These are phyloP conservation scores for Raja brachyura DNA, from an alignment of 2,113 vertebrate genomes.

Conservation along the genomic window DNA sequence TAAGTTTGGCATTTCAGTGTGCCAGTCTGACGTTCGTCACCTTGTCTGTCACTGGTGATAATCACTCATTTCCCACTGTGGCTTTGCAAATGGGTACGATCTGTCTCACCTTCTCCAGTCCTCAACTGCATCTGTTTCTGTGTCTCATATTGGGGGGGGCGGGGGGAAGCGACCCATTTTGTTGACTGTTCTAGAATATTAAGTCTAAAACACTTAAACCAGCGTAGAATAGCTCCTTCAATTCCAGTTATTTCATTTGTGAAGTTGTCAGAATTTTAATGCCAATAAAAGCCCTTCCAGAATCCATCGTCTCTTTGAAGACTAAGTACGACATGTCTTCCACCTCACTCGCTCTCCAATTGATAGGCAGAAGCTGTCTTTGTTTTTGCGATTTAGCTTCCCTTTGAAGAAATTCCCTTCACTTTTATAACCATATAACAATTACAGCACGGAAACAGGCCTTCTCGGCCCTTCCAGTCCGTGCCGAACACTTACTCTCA, in stretches of 20 bases:
- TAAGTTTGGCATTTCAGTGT: slow-evolving; percentile 71
- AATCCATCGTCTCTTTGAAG: not conserved
- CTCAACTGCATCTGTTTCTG: slow-evolving; percentile 27
- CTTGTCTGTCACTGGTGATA: slow-evolving; percentile 28
- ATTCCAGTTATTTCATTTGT: not conserved
- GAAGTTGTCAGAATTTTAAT: not conserved
- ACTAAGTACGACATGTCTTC: not conserved
- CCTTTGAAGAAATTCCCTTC: not conserved
- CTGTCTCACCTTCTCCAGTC: slow-evolving; percentile 36
- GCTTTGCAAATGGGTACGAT: slow-evolving; percentile 14
- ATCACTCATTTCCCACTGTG: slow-evolving; percentile 38
- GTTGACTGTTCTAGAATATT: not conserved
- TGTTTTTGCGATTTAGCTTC: not conserved
- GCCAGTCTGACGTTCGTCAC: slow-evolving; percentile 38
- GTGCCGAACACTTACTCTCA: too few relatives aligned
- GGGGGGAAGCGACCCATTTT: not conserved
- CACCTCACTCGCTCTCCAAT: not conserved
- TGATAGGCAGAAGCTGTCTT: not conserved
- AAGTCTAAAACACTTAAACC: not conserved
- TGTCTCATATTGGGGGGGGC: not conserved
- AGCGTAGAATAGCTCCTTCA: not conserved
- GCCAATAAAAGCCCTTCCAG: not conserved
- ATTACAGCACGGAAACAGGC: too few relatives aligned
- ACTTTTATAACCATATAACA: too few relatives aligned
- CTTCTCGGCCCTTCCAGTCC: too few relatives aligned